Percentiles rank a stretch among this genome's conserved stretches.
phyloP scores from a whole-genome alignment of 2,888 invertebrate genomes.

The Machimus atricapillus region DNA sequence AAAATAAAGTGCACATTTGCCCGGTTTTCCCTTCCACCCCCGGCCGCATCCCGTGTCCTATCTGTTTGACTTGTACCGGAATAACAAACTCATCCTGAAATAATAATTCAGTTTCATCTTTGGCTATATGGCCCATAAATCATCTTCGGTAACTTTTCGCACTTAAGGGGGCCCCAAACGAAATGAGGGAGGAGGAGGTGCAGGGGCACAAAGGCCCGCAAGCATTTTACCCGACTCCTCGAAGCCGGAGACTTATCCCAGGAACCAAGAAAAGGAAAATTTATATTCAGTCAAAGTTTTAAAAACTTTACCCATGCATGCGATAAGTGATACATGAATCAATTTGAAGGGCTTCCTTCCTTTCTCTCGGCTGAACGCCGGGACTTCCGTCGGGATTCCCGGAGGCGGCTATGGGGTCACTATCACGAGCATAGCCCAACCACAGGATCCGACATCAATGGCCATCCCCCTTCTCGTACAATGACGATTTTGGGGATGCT shows the following conservation, averaged over 20 bases:
- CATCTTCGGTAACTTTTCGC: slow-evolving; percentile 32
- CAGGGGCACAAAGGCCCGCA: background rate
- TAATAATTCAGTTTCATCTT: slow-evolving; percentile 34
- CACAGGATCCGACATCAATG: background rate
- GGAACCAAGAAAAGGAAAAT: slow-evolving; percentile 16
- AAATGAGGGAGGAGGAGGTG: background rate
- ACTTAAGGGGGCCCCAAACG: background rate
- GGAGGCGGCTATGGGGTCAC: background rate
- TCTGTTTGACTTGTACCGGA: slow-evolving; percentile 4
- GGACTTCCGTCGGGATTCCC: background rate
- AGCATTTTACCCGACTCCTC: background rate
- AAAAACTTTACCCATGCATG: slow-evolving; percentile 46
- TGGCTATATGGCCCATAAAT: slow-evolving; percentile 3
- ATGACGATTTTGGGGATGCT: slow-evolving; percentile 5
- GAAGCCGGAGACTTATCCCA: slow-evolving; percentile 1
- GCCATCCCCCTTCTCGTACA: background rate
- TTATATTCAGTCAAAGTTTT: slow-evolving; percentile 46
- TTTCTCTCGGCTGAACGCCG: background rate
- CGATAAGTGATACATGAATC: slow-evolving; percentile 47
- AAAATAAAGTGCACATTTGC: background rate
- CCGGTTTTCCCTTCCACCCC: background rate
- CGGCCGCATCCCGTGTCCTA: background rate
- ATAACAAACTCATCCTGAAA: slow-evolving; percentile 38
- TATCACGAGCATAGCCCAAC: background rate
- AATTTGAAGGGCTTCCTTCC: slow-evolving; percentile 41